Evolutionary conservation across 2,888 invertebrate genomes (phyloP), one percentile per base, ranked within the genome.

Genomic region (Cephus pulcher): DNA sequence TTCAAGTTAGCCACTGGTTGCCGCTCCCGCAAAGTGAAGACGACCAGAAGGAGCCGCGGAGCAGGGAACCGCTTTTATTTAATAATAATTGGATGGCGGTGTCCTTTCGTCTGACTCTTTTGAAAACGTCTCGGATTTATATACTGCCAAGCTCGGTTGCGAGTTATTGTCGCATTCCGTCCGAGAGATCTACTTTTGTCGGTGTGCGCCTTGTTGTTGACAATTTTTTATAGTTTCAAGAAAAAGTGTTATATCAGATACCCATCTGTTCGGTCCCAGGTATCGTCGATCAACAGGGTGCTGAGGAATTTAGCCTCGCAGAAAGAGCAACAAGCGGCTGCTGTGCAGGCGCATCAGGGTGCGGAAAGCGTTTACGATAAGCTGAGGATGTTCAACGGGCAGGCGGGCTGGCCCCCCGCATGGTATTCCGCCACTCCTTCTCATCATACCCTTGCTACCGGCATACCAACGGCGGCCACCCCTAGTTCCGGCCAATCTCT

Each of bases 251-350:
- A 40, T 40, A 15, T 40, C 0, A 40, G 40, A 15, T 15, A 15
- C 11, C 12, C 12, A 40, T 81, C 77, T 79, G 81, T 82, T 89
- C 84, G 80, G 92, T 93, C 68, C 68, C 94, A 98, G 98, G 98
- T 98, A 84, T 98, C 98, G 82, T 98, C 98, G 89, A 99, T 99
- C 92, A 99, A 99, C 94, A 96, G 99, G 87, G 99, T 99, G 81
- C 94, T 99, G 80, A 94, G 99, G 83, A 99, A 99, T 93, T 94
- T 99, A 88, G 98, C 98, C 35, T 97, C 98, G 76, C 98, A 98
- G 92, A 99, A 98, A 92, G 99, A 98, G 93, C 97, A 97, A 92
- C 97, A 97, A 87, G 95, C 95, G 73, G 95, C 95, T 73, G 95
- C 95, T 84, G 95, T 96, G 89, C 91, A 91, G 83, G 91, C 89